Percentiles rank a stretch among this genome's conserved stretches.
Conservation (phyloP, 2,888 invertebrate species). For the Hedychridium roseum region DNA sequence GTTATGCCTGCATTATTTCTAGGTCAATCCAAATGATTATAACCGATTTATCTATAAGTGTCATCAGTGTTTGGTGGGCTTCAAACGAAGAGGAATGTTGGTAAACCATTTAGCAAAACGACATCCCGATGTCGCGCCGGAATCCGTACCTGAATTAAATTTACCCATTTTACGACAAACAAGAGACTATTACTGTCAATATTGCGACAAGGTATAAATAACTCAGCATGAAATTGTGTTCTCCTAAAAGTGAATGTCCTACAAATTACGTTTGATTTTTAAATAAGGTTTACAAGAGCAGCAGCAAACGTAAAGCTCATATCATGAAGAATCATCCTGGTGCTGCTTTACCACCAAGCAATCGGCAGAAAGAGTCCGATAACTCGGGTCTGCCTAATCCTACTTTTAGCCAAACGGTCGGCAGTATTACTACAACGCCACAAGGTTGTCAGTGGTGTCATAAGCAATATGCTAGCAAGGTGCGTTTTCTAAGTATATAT, state of each 20-base stretch:
- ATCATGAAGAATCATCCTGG: constrained; percentile 86
- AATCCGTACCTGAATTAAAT: constrained; percentile 77
- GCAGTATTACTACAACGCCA: constrained; percentile 75
- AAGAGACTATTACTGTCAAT: constrained; percentile 83
- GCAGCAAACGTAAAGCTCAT: constrained; percentile 84
- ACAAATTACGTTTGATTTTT: constrained; percentile 5
- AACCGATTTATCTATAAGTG: constrained; percentile 81
- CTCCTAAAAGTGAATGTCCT: constrained; percentile 1
- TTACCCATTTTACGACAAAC: constrained; percentile 81
- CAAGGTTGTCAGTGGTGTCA: constrained; percentile 83
- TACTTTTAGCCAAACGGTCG: constrained; percentile 76
- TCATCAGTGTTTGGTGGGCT: constrained; percentile 76
- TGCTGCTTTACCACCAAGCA: constrained; percentile 70
- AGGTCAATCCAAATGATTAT: constrained; percentile 71
- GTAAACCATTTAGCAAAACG: constrained; percentile 86
- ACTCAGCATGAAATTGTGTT: constrained; percentile 2
- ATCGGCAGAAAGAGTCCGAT: constrained; percentile 61
- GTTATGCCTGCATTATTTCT: constrained; percentile 7
- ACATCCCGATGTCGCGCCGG: constrained; percentile 72
- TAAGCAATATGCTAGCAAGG: constrained; percentile 85
- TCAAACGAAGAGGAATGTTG: constrained; percentile 84
- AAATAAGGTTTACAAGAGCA: constrained; percentile 76
- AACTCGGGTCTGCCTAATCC: constrained; percentile 68
- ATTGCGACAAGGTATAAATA: constrained; percentile 75
- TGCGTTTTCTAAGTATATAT: constrained; percentile 56